These are phyloP conservation scores for Eristalis pertinax DNA, from an alignment of 2,888 invertebrate species.

Conservation along the genomic window DNA sequence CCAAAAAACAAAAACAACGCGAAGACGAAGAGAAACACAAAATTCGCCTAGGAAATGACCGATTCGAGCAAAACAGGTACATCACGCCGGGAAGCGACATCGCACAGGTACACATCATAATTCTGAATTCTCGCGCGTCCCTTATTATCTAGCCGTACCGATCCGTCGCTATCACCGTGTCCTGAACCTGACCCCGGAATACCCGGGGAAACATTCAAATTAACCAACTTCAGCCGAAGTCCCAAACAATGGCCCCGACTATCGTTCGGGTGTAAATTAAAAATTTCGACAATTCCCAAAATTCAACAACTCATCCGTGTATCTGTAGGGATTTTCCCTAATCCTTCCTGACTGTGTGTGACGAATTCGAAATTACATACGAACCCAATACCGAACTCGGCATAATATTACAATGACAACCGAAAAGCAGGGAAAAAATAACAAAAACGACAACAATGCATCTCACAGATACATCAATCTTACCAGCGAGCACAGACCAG, in stretches of 20 bases:
- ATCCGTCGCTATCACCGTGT: not conserved
- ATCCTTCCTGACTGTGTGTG: constrained; percentile 69
- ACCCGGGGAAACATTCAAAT: constrained; percentile 43
- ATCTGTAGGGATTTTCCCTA: constrained; percentile 49
- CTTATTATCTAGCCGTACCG: constrained; percentile 26
- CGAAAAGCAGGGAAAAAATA: constrained; percentile 4
- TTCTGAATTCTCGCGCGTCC: not conserved
- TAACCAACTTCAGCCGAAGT: constrained; percentile 25
- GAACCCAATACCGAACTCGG: constrained; percentile 20
- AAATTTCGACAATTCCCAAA: constrained; percentile 10
- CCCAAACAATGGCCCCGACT: not conserved
- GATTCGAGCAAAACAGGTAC: constrained; percentile 47
- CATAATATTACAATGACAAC: constrained; percentile 65
- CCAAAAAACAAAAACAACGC: not conserved
- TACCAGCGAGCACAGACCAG: constrained; percentile 1
- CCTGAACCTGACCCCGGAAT: constrained; percentile 56
- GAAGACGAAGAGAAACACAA: not conserved
- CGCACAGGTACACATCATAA: constrained; percentile 35
- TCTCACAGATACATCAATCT: constrained; percentile 47
- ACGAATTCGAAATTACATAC: constrained; percentile 69
- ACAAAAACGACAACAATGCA: constrained; percentile 42
- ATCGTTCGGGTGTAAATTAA: not conserved
- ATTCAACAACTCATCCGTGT: constrained; percentile 38
- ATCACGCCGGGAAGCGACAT: constrained; percentile 56
- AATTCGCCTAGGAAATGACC: not conserved